phyloP scores from a whole-genome alignment of 2,113 vertebrate genomes.

The Chunga burmeisteri region DNA sequence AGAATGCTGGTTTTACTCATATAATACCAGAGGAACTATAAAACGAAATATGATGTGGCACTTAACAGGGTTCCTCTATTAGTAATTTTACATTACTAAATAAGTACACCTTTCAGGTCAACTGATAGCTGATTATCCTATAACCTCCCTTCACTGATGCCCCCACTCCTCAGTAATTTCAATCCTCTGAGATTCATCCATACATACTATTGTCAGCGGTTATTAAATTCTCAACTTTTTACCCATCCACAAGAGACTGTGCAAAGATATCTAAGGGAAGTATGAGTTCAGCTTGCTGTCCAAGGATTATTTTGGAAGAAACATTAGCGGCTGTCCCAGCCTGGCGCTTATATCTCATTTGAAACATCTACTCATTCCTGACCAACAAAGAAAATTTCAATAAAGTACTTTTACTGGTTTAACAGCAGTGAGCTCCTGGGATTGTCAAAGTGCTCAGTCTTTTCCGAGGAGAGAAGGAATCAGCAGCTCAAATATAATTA shows the following conservation, averaged over 20 bases:
- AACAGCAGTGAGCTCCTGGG: constrained; percentile 80
- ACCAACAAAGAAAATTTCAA: constrained; percentile 89
- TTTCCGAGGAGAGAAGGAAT: constrained; percentile 83
- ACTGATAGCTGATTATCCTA: constrained; percentile 35
- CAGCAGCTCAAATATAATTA: constrained; percentile 95
- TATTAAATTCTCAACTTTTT: constrained; percentile 65
- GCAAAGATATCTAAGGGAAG: constrained; percentile 64
- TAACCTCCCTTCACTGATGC: not conserved
- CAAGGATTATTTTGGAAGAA: constrained; percentile 74
- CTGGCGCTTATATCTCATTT: constrained; percentile 76
- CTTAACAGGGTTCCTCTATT: not conserved
- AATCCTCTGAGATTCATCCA: constrained; percentile 22
- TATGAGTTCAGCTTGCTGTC: constrained; percentile 62
- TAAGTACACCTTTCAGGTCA: constrained; percentile 21
- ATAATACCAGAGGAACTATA: not conserved
- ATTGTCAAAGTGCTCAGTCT: constrained; percentile 81
- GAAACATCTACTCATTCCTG: constrained; percentile 84
- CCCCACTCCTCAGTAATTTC: not conserved
- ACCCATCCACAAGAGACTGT: constrained; percentile 46
- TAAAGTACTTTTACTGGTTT: constrained; percentile 82
- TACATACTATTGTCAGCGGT: constrained; percentile 39
- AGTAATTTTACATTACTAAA: constrained; percentile 22
- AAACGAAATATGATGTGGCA: not conserved
- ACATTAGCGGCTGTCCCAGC: constrained; percentile 72
- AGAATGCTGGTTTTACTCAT: not conserved